Evolutionary conservation across 2,888 invertebrate genomes (phyloP), one percentile per base, ranked within the genome.

Genomic region (Brachycybe producta): DNA sequence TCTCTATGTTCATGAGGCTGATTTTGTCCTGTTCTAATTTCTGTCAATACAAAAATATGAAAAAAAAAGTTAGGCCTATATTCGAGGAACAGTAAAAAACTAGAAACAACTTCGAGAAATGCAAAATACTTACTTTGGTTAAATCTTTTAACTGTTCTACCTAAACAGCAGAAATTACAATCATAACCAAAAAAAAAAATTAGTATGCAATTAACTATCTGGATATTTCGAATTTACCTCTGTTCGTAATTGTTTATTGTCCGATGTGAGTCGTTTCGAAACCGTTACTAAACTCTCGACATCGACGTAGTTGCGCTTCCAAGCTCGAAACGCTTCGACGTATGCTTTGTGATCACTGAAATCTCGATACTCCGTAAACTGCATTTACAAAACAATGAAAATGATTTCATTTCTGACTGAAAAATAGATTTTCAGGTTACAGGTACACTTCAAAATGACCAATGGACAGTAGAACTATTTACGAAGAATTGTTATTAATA

Each of bases 1-100:
- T 81, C 78, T 68, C 59, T 19, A 57, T 56, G 21, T 56, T 55
- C 57, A 57, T 57, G 51, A 57, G 52, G 49, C 52, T 56, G 28
- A 59, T 58, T 50, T 60, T 60, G 34, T 60, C 60, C 39, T 57
- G 57, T 55, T 60, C 60, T 13, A 60, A 48, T 58, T 59, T 60
- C 59, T 60, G 39, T n/a, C n/a, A n/a, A n/a, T 15, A 50, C 49
- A 47, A 34, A 36, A 48, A 54, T 36, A 26, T 5, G 39, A 39
- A 39, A 7, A 11, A 19, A 35, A 35, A 45, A 38, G 15, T 38
- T 15, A 38, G 7, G 8, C 7, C 38, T n/a, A n/a, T n/a, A n/a
- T n/a, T n/a, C n/a, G n/a, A n/a, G n/a, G n/a, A n/a, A n/a, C n/a
- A n/a, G n/a, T n/a, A n/a, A n/a, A n/a, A n/a, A n/a, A n/a, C n/a